Base-by-base conservation (phyloP, 2,113 vertebrate species). In the Leptobrachium leishanense region DNA sequence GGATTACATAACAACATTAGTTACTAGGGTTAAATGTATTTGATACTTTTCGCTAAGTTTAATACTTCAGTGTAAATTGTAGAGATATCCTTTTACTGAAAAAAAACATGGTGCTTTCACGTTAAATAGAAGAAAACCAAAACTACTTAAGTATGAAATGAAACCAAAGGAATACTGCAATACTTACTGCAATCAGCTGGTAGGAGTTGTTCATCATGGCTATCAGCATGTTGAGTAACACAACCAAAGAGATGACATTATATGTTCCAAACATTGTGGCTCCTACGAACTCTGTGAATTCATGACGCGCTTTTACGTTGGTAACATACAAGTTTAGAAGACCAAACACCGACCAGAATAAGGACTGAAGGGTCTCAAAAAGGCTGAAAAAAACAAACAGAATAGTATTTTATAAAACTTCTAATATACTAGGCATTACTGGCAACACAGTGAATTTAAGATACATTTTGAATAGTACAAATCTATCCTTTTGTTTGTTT, bases 151-250 rank as follows among this genome's bases (percentile, higher is more conserved):
- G 20, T 31, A 31, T 31, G 40, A 2, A 64, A 69, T 73, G 74
- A 0, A 7, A 53, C 65, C 64, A 41, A 5, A 64, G 0, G 7
- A 62, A 13, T 3, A 20, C 7, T 6, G n/a, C 59, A 15, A 70
- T 13, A 93, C 94, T 95, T 87, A 98, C 97, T 0, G 97, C 97
- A 67, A 98, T 98, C 79, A 98, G 95, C 84, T 98, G 96, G 89
- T 98, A 98, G 72, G 97, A 98, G 90, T 98, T 98, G 93, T 98
- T 98, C 97, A 98, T 98, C 97, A 98, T 98, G 86, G 97, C 97
- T 67, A 98, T 98, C 74, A 98, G 93, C 97, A 98, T 98, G 91
- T 98, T 98, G 84, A 98, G 94, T 81, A 98, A 92, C 65, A 98
- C 97, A 66, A 98, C 97, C 72, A 98, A 90, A 3, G 97, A 98